Evolutionary conservation across 2,888 invertebrate genomes (phyloP).

Genomic region (Drosophila paramelanica): DNA sequence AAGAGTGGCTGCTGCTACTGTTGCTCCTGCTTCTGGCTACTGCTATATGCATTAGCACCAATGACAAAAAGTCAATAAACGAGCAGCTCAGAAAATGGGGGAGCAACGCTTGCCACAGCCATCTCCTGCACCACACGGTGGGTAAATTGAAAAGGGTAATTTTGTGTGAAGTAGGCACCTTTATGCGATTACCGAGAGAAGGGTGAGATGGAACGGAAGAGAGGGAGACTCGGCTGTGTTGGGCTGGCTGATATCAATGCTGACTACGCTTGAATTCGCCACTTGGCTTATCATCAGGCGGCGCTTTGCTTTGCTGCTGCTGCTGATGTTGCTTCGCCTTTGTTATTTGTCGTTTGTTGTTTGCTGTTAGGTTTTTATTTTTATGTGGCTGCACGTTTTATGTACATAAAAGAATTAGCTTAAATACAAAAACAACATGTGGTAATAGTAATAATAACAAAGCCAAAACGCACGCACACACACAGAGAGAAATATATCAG

Average conservation of each 20-base stretch:
- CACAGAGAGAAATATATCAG: conserved; percentile 39
- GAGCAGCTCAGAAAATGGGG: conserved; percentile 39
- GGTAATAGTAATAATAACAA: conserved; percentile 79
- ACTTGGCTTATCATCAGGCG: conserved; percentile 73
- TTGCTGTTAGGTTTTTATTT: conserved; percentile 74
- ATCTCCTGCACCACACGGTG: conserved; percentile 23
- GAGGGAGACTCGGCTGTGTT: conserved; percentile 1
- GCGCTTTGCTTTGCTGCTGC: conserved; percentile 16
- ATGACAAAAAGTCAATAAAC: conserved; percentile 79
- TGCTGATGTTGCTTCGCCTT: conserved; percentile 44
- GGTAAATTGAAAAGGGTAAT: conserved; percentile 82
- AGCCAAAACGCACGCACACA: conserved; percentile 69
- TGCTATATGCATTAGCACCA: conserved; percentile 77
- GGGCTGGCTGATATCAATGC: conserved; percentile 68
- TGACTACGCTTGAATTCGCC: conserved; percentile 79
- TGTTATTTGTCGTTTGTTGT: conserved; percentile 65
- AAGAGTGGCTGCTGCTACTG: conserved; percentile 32
- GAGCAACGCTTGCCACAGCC: conserved; percentile 19
- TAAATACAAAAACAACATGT: conserved; percentile 80
- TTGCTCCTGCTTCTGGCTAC: conserved; percentile 41
- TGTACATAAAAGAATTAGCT: conserved; percentile 78
- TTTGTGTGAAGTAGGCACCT: conserved; percentile 81
- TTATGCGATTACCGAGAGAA: conserved; percentile 47
- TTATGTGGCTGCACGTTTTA: conserved; percentile 78
- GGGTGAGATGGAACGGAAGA: background rate